Evolutionary conservation across 2,888 invertebrate species (phyloP), one percentile per base, ranked within the genome.

Genomic region (Cephus nigrinus): DNA sequence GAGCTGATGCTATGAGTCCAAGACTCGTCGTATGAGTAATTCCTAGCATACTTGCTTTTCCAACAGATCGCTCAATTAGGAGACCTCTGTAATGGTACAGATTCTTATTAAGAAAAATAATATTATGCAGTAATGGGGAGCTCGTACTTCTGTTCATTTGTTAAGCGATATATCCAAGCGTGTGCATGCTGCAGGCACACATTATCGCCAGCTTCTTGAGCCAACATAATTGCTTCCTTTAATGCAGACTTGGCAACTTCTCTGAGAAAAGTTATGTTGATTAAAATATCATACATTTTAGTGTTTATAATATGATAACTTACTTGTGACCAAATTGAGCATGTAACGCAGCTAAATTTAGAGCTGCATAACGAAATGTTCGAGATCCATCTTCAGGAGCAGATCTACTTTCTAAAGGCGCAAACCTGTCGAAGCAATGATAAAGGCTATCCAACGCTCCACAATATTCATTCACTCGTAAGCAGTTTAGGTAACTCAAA

Each of bases 291-390:
- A 34, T 31, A 68, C 68, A 55, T 68, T 68, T 11, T n/a, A 74
- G 55, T 33, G 30, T 32, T 33, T 33, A 11, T 31, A 40, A 30
- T 23, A 74, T 33, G 12, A 31, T 71, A 72, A 84, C 91, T 89
- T 92, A 96, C 96, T 94, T 95, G 88, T 97, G 96, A 75, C 95
- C 95, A 91, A 98, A 98, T 85, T 96, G 95, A 74, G 96, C 96
- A 90, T 98, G 97, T 86, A 98, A 93, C 33, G 97, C 96, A 0
- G 98, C 97, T 82, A 98, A 93, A 90, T 98, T 98, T n/a, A 98
- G 93, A 31, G 97, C 97, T 11, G 98, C 97, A 90, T 96, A 98
- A 88, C 98, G 94, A 87, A 96, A 96, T 71, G 95, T 95, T 88
- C 95, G 94, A 71, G 92, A 92, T 85, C 92, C 92, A 82, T 93